Evolutionary conservation across 2,113 vertebrate genomes (phyloP), one percentile per base, ranked within the genome.

Genomic region (Oncorhynchus kisutch): DNA sequence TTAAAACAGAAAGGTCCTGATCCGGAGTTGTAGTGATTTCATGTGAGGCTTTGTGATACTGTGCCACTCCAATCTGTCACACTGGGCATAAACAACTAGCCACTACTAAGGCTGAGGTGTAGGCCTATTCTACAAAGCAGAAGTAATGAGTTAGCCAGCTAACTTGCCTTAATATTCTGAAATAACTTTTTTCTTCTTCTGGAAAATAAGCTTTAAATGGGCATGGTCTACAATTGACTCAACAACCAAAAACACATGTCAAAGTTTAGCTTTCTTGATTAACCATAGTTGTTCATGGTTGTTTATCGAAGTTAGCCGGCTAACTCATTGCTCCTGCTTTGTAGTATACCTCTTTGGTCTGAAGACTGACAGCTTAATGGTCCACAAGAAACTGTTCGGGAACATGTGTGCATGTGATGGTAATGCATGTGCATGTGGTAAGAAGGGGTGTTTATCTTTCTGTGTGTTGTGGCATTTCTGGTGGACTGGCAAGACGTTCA

Each of bases 401-500:
- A 1, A 29, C 18, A 34, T 70, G 20, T 27, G 68, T 24, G 67
- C 39, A 45, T 71, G 78, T 57, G 60, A 45, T 67, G 67, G n/a
- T 72, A 70, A 57, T 70, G 57, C 57, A 51, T 72, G 31, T 62
- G 57, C 39, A 51, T 74, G 57, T 66, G 72, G 39, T 11, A 12
- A 45, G 39, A 45, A 45, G 9, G 9, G 9, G 9, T 45, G 3
- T 25, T 74, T 27, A 5, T 60, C 34, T 70, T 24, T 9, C 13
- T 54, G 24, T 65, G 16, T 18, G n/a, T 6, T 49, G 72, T 18
- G 74, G n/a, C 16, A 31, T 59, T 45, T n/a, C 48, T 25, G 24
- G 20, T 48, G 66, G 29, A 29, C 27, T 8, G 18, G 4, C 27
- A 4, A 14, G 16, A 68, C 31, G 20, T 34, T 31, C 24, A 34